Percentiles rank a stretch among this genome's conserved stretches.
phyloP scores from a whole-genome alignment of 2,113 vertebrate genomes.

The Indicator maculatus region DNA sequence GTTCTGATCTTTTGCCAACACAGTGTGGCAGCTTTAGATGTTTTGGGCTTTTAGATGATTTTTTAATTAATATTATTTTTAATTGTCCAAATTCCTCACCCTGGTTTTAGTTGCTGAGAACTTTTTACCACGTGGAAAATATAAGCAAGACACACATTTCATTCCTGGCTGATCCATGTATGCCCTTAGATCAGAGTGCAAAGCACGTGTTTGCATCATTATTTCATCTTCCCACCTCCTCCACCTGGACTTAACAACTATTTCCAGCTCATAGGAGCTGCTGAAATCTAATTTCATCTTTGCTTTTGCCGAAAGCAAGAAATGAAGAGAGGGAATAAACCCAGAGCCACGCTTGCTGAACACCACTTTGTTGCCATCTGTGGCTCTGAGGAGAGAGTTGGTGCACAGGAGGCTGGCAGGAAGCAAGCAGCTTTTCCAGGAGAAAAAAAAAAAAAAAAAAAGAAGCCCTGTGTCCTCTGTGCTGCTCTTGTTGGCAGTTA shows the following conservation, averaged over 20 bases:
- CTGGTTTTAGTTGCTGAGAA: neutral
- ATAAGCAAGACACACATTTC: neutral
- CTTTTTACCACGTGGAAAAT: neutral
- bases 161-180: neutral
- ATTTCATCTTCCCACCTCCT: neutral
- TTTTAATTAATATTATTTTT: neutral
- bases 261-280: conserved; percentile 14
- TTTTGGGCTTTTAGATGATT: neutral
- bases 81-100: neutral
- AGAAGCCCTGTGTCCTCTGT: conserved; percentile 51
- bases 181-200: neutral
- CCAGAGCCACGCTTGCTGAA: neutral
- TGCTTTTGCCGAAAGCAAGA: conserved; percentile 48
- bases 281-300: conserved; percentile 50
- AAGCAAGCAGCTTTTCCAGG: conserved; percentile 53
- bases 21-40: neutral
- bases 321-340: conserved; percentile 10
- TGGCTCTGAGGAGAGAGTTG: neutral
- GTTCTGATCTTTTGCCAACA: neutral
- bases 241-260: conserved; percentile 12
- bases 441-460: conserved; percentile 61
- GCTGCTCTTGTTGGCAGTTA: neutral
- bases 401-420: conserved; percentile 15
- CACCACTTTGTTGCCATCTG: conserved; percentile 50
- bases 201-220: neutral